Evolutionary conservation across 2,113 vertebrate genomes (phyloP), one percentile per base, ranked within the genome.

Genomic region (Euleptes europaea): DNA sequence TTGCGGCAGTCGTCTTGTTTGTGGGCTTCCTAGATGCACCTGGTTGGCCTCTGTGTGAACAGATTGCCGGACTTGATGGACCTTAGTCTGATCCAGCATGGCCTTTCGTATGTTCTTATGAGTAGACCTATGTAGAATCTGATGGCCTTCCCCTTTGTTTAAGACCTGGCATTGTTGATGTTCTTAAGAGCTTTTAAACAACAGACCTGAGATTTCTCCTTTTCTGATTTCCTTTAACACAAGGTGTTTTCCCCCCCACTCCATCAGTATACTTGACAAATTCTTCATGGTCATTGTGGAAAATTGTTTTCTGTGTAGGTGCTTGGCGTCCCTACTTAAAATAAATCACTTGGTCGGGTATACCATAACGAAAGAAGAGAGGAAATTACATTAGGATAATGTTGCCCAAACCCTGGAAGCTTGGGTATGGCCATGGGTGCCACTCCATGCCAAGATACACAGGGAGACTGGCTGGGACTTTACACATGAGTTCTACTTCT

Each of bases 261-360:
- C 66, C 12, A 15, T 77, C 88, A 88, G 28, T 90, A 71, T 74
- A 90, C 92, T 86, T 92, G 92, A 92, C 93, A 91, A 93, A 92
- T 92, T 93, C 86, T 91, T 92, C 92, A 92, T 88, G 90, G 91
- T 49, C 84, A 93, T 91, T 92, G 90, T 91, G 91, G 92, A 91
- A 90, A 88, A 89, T 89, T 92, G 86, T 92, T 90, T 94, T 92
- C 92, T 86, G 90, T 84, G 28, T 85, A 89, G 89, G 86, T 40
- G 1, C 91, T 92, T 93, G 93, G 88, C 88, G 81, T 87, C 83
- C 85, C 86, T 57, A 9, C 85, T 80, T 15, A 63, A 79, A 83
- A 71, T 91, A 91, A 92, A 94, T 93, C 90, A 85, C 84, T 88
- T 92, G 89, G 91, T 94, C 91, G 86, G 80, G 23, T 85, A 54